Evolutionary conservation across 2,888 invertebrate genomes (phyloP).

Genomic region (Nezara viridula): DNA sequence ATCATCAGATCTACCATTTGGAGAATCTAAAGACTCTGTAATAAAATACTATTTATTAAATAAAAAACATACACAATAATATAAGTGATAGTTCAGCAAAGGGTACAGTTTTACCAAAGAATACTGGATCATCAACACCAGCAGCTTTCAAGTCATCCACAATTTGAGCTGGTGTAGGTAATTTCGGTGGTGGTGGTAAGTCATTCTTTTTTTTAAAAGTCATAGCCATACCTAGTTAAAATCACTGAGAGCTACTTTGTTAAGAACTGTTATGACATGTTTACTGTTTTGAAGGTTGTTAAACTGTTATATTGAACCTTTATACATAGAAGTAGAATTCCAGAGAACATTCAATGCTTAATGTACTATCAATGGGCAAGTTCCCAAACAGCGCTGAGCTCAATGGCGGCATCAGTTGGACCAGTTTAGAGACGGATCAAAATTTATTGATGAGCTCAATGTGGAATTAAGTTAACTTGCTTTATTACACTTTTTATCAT

Average conservation of each 20-base stretch:
- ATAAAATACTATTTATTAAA: slow-evolving; percentile 6
- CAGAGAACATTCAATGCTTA: not conserved
- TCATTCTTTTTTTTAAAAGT: slow-evolving; percentile 64
- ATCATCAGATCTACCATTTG: slow-evolving; percentile 45
- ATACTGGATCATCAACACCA: slow-evolving; percentile 64
- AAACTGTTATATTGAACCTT: not conserved
- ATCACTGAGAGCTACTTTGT: not conserved
- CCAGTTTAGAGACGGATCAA: too few species aligned
- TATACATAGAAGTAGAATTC: not conserved
- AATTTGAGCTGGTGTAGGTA: slow-evolving; percentile 63
- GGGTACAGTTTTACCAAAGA: slow-evolving; percentile 60
- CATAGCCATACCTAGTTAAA: not conserved
- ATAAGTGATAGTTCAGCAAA: not conserved
- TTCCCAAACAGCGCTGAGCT: too few species aligned
- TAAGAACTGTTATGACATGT: not conserved
- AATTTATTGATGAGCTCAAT: too few species aligned
- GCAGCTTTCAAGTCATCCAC: slow-evolving; percentile 64
- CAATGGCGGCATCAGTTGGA: too few species aligned
- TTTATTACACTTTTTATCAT: too few species aligned
- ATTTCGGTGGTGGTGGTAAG: slow-evolving; percentile 64
- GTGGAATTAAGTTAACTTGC: too few species aligned
- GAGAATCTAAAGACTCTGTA: slow-evolving; percentile 27
- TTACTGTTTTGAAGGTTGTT: not conserved
- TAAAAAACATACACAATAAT: not conserved
- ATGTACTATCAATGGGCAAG: not conserved